These are phyloP conservation scores for Halcyon leucocephala DNA, from an alignment of 2,797 vertebrate genomes.

Conservation along the genomic window DNA sequence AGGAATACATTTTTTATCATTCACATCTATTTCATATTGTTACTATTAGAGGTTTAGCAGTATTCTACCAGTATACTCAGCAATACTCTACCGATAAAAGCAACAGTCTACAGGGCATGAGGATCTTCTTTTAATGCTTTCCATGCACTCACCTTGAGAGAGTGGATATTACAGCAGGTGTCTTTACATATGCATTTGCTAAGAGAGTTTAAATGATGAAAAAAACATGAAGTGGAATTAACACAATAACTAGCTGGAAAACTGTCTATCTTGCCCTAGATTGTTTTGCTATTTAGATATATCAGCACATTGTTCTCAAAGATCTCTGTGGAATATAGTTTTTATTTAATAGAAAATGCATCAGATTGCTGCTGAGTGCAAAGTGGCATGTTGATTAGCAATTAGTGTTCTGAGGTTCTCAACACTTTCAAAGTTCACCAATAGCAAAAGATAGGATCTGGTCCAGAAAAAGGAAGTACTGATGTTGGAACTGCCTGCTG, in stretches of 20 bases:
- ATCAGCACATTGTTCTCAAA: background rate
- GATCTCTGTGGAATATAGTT: background rate
- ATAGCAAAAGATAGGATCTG: background rate
- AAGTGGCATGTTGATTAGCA: background rate
- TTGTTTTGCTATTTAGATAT: background rate
- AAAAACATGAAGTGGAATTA: background rate
- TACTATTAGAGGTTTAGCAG: background rate
- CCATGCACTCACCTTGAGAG: background rate
- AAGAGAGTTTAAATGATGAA: background rate
- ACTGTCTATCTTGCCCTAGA: background rate
- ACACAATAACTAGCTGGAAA: background rate
- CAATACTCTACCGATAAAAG: background rate
- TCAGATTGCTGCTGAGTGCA: background rate
- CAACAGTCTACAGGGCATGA: background rate
- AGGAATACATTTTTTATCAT: conserved; percentile 72
- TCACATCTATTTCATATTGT: conserved; percentile 67
- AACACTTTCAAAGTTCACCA: background rate
- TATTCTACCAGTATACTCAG: no score
- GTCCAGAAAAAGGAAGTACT: background rate
- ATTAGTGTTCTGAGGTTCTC: background rate
- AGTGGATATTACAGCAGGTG: background rate
- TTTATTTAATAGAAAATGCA: background rate
- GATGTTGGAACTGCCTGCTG: background rate
- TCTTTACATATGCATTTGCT: background rate
- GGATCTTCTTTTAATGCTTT: background rate